Base-by-base conservation (phyloP, 23 tunicate species). In the Phallusia fumigata region DNA sequence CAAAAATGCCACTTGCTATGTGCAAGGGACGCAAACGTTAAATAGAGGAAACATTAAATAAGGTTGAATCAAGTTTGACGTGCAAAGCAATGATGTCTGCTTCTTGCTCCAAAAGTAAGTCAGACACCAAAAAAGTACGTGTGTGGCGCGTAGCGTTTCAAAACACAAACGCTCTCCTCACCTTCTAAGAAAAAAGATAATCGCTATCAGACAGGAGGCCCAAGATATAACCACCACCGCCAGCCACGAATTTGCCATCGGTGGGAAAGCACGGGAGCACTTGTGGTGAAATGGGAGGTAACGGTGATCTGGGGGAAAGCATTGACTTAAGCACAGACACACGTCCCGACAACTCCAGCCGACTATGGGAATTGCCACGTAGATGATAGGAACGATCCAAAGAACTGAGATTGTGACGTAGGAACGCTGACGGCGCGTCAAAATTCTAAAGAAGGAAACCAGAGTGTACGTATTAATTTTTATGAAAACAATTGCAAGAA, bases 181-280 rank as follows among this genome's bases (percentile, higher is more conserved):
- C 97, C 97, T 87, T 64, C 73, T 80, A 19, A 92, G 74, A 47
- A 80, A 50, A 32, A 76, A 82, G 47, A 92, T 76, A n/a, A 84
- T 85, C 2, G 64, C 82, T 21, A 83, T 19, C 22, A 87, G 73
- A 73, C 88, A 78, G 36, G 81, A 64, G 19, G 86, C 84, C 97
- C 97, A 92, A 65, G 83, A 44, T 12, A 58, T 78, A 18, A 92
- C 90, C 19, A 87, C 91, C 51, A 84, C 80, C 3, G 80, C 85
- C 64, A 92, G 64, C 97, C 97, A 92, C 30, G 84, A 81, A 51
- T 92, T 92, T 19, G 86, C 53, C 97, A 92, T 84, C 26, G 97
- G 97, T 31, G 97, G 92, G 64, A 92, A 88, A 13, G 85, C 89
- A 13, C 92, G 74, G 22, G 97, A 92, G 69, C 97, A 92, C 16